phyloP scores from a whole-genome alignment of 2,797 vertebrate species.

The Pantherophis alleghaniensis region DNA sequence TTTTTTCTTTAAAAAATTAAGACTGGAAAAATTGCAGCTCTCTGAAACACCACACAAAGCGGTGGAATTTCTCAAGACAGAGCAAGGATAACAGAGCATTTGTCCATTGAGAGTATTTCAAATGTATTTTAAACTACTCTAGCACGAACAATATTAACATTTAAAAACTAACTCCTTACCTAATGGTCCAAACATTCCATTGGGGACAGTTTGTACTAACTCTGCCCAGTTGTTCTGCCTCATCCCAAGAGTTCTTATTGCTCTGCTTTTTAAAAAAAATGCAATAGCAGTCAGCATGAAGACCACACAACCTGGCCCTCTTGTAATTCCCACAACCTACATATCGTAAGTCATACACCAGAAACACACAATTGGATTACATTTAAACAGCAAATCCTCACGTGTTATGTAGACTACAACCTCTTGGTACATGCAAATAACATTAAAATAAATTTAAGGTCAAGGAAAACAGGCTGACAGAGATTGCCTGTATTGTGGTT shows the following conservation, averaged over 20 bases:
- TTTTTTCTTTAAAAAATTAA: neutral
- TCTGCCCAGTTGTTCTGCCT: neutral
- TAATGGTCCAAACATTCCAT: neutral
- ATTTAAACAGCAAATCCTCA: neutral
- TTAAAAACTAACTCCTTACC: neutral
- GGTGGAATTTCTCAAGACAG: neutral
- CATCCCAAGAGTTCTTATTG: neutral
- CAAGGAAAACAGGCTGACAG: neutral
- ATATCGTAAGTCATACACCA: neutral
- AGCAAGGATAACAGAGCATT: too few relatives aligned
- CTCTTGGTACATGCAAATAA: neutral
- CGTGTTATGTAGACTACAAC: too few relatives aligned
- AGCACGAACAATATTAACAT: neutral
- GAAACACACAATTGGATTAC: neutral
- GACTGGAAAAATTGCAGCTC: neutral
- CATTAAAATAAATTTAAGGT: neutral
- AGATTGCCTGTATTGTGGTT: neutral
- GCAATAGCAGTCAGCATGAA: neutral
- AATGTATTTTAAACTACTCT: neutral
- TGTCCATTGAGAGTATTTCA: neutral
- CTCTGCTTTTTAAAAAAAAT: neutral
- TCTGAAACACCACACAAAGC: neutral
- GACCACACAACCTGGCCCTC: neutral
- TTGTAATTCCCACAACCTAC: neutral
- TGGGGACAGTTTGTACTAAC: neutral